These are phyloP conservation scores for Hetaerina americana DNA, from an alignment of 1,140 invertebrate genomes.

Conservation along the genomic window DNA sequence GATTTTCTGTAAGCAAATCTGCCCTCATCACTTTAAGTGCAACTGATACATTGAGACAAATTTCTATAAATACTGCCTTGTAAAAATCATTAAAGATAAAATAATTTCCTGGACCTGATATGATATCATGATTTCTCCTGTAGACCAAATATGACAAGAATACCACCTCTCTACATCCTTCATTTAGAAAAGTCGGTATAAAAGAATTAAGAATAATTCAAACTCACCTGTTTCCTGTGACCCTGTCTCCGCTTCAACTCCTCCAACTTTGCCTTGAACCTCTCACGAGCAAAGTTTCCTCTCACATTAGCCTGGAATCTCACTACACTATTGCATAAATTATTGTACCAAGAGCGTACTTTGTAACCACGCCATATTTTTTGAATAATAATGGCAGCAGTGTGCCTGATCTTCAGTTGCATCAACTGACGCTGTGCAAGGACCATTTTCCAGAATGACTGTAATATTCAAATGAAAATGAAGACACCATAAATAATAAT, in stretches of 20 bases:
- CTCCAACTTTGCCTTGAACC: neutral
- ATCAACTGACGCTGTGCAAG: conserved; percentile 24
- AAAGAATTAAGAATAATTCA: conserved; percentile 6
- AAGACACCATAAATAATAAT: no score
- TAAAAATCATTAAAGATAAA: no score
- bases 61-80: no score
- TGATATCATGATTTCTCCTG: no score
- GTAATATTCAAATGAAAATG: no score
- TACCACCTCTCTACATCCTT: no score
- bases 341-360: conserved; percentile 49
- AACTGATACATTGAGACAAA: no score
- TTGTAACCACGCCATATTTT: conserved; percentile 55
- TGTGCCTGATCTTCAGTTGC: conserved; percentile 29
- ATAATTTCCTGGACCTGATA: no score
- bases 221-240: conserved; percentile 19
- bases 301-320: conserved; percentile 58
- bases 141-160: no score
- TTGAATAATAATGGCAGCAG: conserved; percentile 63
- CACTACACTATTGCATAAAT: conserved; percentile 42
- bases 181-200: no score
- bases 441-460: conserved; percentile 52
- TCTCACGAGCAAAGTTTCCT: conserved; percentile 43
- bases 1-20: no score
- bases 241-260: conserved; percentile 23
- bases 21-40: no score